Conservation (phyloP, 2,113 vertebrate species). For the Tretioscincus oriximinensis region DNA sequence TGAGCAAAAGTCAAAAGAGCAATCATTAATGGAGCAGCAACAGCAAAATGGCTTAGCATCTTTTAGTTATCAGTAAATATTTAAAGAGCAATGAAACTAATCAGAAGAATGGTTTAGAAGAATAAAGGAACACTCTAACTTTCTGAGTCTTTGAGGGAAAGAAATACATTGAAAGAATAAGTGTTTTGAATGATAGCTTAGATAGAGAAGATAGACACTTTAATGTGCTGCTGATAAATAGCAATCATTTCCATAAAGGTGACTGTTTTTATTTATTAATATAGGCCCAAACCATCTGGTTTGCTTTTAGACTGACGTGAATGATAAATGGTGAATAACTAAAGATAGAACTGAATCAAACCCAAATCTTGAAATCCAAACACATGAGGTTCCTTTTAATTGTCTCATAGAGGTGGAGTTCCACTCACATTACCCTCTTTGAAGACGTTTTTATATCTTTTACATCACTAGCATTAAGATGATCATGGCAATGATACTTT, state of each 20-base stretch:
- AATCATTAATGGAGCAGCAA: not conserved
- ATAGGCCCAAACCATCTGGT: not conserved
- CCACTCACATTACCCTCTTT: too few relatives aligned
- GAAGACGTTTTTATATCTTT: too few relatives aligned
- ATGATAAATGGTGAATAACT: too few relatives aligned
- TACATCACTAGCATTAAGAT: too few relatives aligned
- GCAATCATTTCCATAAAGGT: not conserved
- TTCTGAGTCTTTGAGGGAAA: accelerated
- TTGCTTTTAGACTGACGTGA: not conserved
- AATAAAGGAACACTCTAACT: not conserved
- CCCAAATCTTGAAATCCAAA: too few relatives aligned
- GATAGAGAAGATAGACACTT: not conserved
- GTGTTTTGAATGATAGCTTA: not conserved
- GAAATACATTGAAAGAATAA: not conserved
- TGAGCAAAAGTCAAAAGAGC: not conserved
- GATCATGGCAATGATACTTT: too few relatives aligned
- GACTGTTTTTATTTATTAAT: not conserved
- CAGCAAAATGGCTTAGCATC: not conserved
- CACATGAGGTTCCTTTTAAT: too few relatives aligned
- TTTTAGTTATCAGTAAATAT: not conserved
- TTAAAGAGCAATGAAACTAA: not conserved
- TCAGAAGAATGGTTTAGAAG: not conserved
- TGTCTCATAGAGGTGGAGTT: too few relatives aligned
- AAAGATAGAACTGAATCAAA: too few relatives aligned
- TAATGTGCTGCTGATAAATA: conserved; percentile 1